phyloP scores from a whole-genome alignment of 1,140 invertebrate species.

The Drosophila paulistorum region DNA sequence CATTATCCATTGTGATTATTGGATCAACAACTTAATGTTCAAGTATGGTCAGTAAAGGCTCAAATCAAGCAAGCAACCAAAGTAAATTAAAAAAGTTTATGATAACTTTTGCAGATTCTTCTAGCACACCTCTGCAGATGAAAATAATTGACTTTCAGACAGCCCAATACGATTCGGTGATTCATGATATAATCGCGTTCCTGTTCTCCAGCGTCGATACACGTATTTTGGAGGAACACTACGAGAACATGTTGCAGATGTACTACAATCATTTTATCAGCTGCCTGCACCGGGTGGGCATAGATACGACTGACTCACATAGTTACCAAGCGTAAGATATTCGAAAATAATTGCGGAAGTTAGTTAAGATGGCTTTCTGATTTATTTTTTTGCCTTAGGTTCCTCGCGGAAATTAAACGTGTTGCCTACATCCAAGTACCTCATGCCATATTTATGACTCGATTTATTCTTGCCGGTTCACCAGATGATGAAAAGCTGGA shows the following conservation, averaged over 20 bases:
- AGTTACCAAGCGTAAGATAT: conserved; percentile 52
- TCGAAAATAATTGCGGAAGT: background rate
- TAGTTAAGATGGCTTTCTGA: background rate
- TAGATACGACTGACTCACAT: conserved; percentile 30
- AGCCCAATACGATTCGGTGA: conserved; percentile 84
- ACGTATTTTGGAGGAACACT: conserved; percentile 79
- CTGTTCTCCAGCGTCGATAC: conserved; percentile 84
- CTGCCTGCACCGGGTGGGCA: conserved; percentile 63
- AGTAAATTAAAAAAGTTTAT: background rate
- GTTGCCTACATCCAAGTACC: conserved; percentile 65
- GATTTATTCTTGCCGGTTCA: conserved; percentile 63
- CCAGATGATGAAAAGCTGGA: conserved; percentile 31
- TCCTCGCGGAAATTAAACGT: conserved; percentile 58
- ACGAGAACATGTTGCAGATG: conserved; percentile 83
- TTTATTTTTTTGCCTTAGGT: conserved; percentile 39
- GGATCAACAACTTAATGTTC: conserved; percentile 86
- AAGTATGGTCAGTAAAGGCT: conserved; percentile 64
- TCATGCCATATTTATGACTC: conserved; percentile 73
- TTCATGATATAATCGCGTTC: conserved; percentile 85
- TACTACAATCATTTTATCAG: conserved; percentile 84
- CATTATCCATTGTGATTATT: conserved; percentile 86
- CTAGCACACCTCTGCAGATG: conserved; percentile 76
- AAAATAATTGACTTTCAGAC: conserved; percentile 88
- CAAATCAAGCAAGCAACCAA: background rate
- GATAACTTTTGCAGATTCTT: conserved; percentile 36